Evolutionary conservation across 2,113 vertebrate species (phyloP).

Genomic region (Larimichthys crocea): DNA sequence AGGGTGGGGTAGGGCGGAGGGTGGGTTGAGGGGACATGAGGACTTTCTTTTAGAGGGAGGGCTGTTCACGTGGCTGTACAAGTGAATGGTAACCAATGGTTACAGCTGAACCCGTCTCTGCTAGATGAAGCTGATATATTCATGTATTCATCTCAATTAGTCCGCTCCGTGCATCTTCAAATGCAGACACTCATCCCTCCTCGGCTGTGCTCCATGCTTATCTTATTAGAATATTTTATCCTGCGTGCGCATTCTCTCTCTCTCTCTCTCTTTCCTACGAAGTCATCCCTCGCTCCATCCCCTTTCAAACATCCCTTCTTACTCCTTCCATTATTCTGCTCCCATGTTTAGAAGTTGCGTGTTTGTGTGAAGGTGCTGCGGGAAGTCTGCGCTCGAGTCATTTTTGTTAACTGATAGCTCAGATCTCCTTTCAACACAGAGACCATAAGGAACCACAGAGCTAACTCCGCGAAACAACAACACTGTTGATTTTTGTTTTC

Average conservation of each 20-base stretch:
- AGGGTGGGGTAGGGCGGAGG: not conserved
- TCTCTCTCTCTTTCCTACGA: constrained; percentile 1
- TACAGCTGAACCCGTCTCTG: constrained; percentile 66
- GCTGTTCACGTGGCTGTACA: constrained; percentile 69
- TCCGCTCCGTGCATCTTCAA: constrained; percentile 70
- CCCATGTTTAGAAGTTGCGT: constrained; percentile 35
- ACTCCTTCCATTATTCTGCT: constrained; percentile 33
- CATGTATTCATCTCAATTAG: constrained; percentile 85
- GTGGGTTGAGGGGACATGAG: constrained; percentile 10
- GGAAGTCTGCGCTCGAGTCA: constrained; percentile 63
- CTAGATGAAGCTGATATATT: constrained; percentile 81
- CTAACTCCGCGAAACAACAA: constrained; percentile 64
- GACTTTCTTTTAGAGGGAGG: constrained; percentile 50
- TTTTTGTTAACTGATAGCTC: constrained; percentile 71
- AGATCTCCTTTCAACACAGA: constrained; percentile 68
- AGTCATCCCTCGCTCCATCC: constrained; percentile 47
- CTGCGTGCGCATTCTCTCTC: constrained; percentile 32
- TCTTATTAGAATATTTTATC: constrained; percentile 81
- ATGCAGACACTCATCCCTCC: constrained; percentile 75
- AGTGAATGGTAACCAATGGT: constrained; percentile 80
- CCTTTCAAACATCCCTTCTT: constrained; percentile 29
- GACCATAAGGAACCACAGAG: constrained; percentile 67
- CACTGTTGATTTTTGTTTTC: constrained; percentile 60
- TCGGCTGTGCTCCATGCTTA: constrained; percentile 67
- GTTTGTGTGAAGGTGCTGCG: constrained; percentile 35